Base-by-base conservation (phyloP, 2,113 vertebrate genomes). In the Sinocyclocheilus grahami region DNA sequence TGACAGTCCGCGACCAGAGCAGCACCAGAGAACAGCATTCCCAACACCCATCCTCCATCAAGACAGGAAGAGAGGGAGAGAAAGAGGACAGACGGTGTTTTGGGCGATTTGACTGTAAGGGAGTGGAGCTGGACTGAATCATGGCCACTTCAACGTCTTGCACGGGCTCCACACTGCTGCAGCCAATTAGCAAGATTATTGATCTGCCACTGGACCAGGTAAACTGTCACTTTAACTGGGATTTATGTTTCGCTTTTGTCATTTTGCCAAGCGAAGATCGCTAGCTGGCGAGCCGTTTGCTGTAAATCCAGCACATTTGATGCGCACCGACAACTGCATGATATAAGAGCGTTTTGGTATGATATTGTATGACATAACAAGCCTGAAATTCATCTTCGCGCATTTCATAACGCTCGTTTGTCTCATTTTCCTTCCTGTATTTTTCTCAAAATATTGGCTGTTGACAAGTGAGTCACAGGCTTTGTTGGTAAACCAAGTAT, bases 161-260 rank as follows among this genome's bases (percentile, higher is more conserved):
- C 90, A 99, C 97, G 22, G 97, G 97, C 91, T 97, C 96, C 91
- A 96, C 95, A 92, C 93, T 99, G 89, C 92, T 99, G 93, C 96
- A 97, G 94, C 97, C 97, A 69, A 96, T 99, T 92, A 97, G 97
- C 94, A 94, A 96, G 86, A 96, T 97, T 60, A 95, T 97, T 89
- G 97, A 95, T 88, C 95, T 99, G 87, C 97, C 97, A 24, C 92
- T 99, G 86, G 97, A 99, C 92, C 97, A 98, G 97, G 97, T 98
- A 96, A 87, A 93, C 48, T 87, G 71, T 22, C 51, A 72, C 77
- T 82, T 71, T 69, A 37, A 78, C 22, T 18, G 11, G 16, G 5
- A 78, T 42, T 39, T 10, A 67, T 60, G 18, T 42, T 48, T 46
- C 6, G 65, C 18, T 39, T 58, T 62, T 22, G 46, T 48, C 37